Evolutionary conservation across 1,140 invertebrate genomes (phyloP).

Genomic region (Drosophila seguyi): DNA sequence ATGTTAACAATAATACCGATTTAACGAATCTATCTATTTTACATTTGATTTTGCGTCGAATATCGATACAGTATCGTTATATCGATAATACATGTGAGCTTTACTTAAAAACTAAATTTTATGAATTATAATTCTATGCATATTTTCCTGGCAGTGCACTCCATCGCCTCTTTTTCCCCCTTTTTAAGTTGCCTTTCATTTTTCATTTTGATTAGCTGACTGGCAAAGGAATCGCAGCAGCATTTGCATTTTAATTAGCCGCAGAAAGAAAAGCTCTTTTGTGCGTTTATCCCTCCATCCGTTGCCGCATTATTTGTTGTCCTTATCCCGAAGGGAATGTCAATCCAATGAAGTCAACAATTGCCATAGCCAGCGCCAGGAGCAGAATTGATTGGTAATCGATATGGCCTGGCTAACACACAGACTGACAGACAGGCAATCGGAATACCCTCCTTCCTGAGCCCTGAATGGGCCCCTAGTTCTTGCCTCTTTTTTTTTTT

Average conservation of each 20-base stretch:
- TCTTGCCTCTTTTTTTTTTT: background rate
- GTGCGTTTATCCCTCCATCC: background rate
- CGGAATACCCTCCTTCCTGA: background rate
- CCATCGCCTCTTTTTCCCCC: background rate
- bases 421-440: slow-evolving; percentile 8
- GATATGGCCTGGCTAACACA: slow-evolving; percentile 52
- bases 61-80: background rate
- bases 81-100: background rate
- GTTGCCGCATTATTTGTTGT: slow-evolving; percentile 23
- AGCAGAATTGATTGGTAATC: slow-evolving; percentile 71
- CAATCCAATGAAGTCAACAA: slow-evolving; percentile 68
- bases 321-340: slow-evolving; percentile 31
- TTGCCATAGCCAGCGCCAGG: slow-evolving; percentile 50
- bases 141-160: background rate
- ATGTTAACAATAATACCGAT: background rate
- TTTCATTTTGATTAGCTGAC: slow-evolving; percentile 47
- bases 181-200: slow-evolving; percentile 10
- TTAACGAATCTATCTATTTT: background rate
- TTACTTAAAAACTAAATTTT: background rate
- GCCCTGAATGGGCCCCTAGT: background rate
- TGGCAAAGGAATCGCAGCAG: slow-evolving; percentile 29
- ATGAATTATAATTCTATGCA: background rate
- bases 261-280: slow-evolving; percentile 6
- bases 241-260: slow-evolving; percentile 64
- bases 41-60: background rate